Conservation (phyloP, 1,140 invertebrate species). For the Drosophila willistoni region DNA sequence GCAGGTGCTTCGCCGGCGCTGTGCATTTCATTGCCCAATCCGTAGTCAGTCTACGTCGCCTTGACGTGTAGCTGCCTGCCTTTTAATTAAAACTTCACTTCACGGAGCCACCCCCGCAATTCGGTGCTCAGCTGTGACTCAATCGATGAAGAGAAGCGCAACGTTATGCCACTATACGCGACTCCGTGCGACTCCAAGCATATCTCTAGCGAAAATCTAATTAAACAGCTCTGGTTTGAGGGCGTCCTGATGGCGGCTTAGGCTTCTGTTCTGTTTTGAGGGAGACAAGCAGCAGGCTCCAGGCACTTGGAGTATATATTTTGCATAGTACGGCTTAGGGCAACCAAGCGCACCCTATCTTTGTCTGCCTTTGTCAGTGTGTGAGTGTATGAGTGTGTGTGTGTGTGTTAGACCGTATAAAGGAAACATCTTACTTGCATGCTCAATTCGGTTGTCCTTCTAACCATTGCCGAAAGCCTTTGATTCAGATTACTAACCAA, state of each 20-base stretch:
- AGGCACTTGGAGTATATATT: conserved; percentile 8
- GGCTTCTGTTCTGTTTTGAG: neutral
- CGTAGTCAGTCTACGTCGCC: conserved; percentile 24
- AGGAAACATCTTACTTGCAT: neutral
- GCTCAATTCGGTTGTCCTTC: conserved; percentile 5
- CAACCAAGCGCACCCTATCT: neutral
- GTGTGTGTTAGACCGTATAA: conserved; percentile 8
- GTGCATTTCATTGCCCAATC: conserved; percentile 55
- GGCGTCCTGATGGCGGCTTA: conserved; percentile 1
- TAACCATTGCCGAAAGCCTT: neutral
- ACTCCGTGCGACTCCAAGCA: conserved; percentile 43
- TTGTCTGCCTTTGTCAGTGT: conserved; percentile 6
- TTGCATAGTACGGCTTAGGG: conserved; percentile 24
- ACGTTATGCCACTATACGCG: conserved; percentile 39
- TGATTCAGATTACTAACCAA: neutral
- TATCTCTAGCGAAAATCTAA: conserved; percentile 70
- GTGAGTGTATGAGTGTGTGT: neutral
- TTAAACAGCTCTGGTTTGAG: conserved; percentile 56
- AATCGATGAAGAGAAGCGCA: conserved; percentile 36
- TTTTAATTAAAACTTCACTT: conserved; percentile 76
- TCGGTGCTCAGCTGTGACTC: conserved; percentile 47
- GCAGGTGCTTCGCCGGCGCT: conserved; percentile 46
- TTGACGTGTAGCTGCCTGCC: conserved; percentile 30
- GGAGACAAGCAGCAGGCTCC: neutral
- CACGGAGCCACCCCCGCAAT: conserved; percentile 9